Evolutionary conservation across 1,140 invertebrate genomes (phyloP).

Genomic region (Drosophila novamexicana): DNA sequence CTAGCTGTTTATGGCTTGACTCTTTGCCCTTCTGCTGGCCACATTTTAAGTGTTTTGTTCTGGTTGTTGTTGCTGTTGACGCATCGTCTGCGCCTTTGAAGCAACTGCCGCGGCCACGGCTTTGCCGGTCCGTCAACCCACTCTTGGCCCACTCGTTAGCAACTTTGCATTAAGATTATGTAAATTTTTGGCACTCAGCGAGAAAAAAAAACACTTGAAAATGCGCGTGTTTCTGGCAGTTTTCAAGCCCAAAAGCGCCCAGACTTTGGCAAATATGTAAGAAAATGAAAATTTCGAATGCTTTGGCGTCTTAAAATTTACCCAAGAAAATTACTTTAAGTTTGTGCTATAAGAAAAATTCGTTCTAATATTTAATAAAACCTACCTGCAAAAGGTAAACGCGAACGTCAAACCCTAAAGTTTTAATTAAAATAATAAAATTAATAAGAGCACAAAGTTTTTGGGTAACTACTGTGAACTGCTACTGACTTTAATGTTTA

Average conservation of each 20-base stretch:
- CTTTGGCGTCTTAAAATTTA: conserved; percentile 22
- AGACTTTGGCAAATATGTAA: conserved; percentile 1
- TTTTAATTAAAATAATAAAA: too few relatives aligned
- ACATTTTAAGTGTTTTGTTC: conserved; percentile 28
- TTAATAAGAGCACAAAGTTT: too few relatives aligned
- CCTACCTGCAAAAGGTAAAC: too few relatives aligned
- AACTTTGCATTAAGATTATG: conserved; percentile 79
- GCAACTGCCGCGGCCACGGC: conserved; percentile 8
- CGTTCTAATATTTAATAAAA: not conserved
- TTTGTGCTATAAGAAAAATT: not conserved
- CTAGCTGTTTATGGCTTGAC: not conserved
- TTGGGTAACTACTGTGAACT: too few relatives aligned
- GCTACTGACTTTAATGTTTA: too few relatives aligned
- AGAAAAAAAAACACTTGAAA: conserved; percentile 51
- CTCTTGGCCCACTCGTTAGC: conserved; percentile 3
- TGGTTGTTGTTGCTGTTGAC: conserved; percentile 33
- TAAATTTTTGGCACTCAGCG: conserved; percentile 57
- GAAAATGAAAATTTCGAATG: conserved; percentile 10
- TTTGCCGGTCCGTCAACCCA: not conserved
- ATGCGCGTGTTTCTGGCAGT: conserved; percentile 74
- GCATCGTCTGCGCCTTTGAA: conserved; percentile 49
- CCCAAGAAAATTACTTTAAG: not conserved
- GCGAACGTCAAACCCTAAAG: too few relatives aligned
- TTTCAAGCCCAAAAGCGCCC: conserved; percentile 33
- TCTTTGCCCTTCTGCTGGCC: conserved; percentile 3